Conservation (phyloP, 2,797 vertebrate genomes). For the Aphelocoma californica region DNA sequence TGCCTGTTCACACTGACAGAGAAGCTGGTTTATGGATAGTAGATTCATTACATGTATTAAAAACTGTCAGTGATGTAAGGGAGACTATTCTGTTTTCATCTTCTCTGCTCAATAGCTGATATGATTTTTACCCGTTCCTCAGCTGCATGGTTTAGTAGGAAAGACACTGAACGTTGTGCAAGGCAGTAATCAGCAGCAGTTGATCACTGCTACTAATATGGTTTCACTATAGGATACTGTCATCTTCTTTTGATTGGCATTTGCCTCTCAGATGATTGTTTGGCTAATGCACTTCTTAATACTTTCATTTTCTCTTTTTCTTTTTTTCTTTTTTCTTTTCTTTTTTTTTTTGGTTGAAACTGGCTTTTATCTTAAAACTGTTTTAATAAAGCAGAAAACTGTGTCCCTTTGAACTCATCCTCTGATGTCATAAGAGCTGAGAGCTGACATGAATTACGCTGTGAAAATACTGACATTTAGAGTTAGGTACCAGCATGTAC, state of each 20-base stretch:
- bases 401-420: constrained; percentile 34
- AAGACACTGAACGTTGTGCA: neutral
- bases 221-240: neutral
- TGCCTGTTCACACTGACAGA: neutral
- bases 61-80: neutral
- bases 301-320: neutral
- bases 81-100: neutral
- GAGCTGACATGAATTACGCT: constrained; percentile 36
- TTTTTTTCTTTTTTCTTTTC: neutral
- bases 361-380: constrained; percentile 34
- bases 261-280: constrained; percentile 6
- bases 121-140: neutral
- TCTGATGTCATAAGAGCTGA: constrained; percentile 39
- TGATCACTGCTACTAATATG: neutral
- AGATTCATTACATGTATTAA: neutral
- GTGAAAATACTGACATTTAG: constrained; percentile 50
- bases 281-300: neutral
- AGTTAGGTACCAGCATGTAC: constrained; percentile 29
- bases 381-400: constrained; percentile 27
- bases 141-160: neutral
- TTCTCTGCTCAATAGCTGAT: neutral
- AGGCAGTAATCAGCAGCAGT: neutral
- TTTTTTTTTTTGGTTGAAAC: neutral
- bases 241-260: constrained; percentile 37
- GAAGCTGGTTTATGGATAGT: neutral